Conservation (phyloP, 2,113 vertebrate genomes). For the Ceyx melanurus region DNA sequence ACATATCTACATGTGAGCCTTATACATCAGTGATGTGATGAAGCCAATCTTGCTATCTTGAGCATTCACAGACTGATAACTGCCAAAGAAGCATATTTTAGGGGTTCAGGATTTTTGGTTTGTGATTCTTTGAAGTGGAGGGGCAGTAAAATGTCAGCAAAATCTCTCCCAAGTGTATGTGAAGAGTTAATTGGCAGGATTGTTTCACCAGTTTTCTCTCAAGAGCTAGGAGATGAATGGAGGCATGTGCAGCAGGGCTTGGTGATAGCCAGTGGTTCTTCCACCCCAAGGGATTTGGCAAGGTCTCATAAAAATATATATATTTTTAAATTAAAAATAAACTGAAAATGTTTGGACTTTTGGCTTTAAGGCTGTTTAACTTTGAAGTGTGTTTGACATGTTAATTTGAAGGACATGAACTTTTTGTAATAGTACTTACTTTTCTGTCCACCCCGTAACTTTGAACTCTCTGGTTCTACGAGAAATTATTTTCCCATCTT, state of each 20-base stretch:
- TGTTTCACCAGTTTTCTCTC: neutral
- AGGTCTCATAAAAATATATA: neutral
- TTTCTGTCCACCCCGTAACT: neutral
- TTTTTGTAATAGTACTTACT: neutral
- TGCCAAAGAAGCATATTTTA: neutral
- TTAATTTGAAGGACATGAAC: neutral
- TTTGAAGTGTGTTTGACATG: neutral
- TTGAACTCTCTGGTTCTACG: neutral
- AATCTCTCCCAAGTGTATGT: neutral
- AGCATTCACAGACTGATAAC: neutral
- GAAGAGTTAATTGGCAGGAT: neutral
- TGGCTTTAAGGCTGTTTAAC: neutral
- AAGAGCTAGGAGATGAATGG: neutral
- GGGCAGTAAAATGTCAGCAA: neutral
- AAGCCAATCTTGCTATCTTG: neutral
- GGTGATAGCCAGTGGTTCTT: neutral
- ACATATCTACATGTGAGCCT: neutral
- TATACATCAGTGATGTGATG: neutral
- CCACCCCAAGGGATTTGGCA: neutral
- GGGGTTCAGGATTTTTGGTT: neutral
- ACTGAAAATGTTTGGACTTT: neutral
- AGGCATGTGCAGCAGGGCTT: neutral
- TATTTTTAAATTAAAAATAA: neutral
- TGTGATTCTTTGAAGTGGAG: neutral
- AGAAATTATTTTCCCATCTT: neutral